A percentile compares a stretch with the other conserved stretches of the same genome.
Conservation (phyloP, 2,113 vertebrate species). For the Cyanoliseus patagonus region DNA sequence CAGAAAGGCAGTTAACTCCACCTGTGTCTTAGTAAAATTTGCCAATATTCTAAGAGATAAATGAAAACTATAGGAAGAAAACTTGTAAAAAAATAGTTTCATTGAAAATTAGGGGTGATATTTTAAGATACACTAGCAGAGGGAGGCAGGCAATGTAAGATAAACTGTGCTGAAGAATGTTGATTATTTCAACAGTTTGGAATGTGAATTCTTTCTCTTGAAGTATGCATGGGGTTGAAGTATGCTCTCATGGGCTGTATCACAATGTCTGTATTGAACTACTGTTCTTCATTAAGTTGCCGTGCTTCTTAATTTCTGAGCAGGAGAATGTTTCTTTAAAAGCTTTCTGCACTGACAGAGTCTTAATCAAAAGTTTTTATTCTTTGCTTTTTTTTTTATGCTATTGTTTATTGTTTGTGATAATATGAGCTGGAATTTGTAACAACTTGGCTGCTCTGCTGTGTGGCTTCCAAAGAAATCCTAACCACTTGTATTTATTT, state of each 20-base stretch:
- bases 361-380: background rate
- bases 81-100: background rate
- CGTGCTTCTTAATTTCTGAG: background rate
- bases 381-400: background rate
- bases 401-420: background rate
- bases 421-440: background rate
- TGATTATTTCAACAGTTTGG: constrained; percentile 36
- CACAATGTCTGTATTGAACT: background rate
- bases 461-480: background rate
- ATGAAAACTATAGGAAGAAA: background rate
- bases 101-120: background rate
- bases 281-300: background rate
- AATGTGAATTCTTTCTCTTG: constrained; percentile 35
- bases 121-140: background rate
- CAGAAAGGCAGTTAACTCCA: background rate
- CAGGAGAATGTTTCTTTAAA: background rate
- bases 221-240: background rate
- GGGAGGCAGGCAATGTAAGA: background rate
- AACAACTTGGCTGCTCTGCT: background rate
- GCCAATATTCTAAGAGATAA: background rate
- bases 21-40: background rate
- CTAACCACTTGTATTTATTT: background rate
- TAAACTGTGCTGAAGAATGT: background rate
- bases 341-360: background rate
- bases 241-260: background rate